phyloP scores from a whole-genome alignment of 53 echinoderm and acorn worm genomes.

The Actinopyga echinites region DNA sequence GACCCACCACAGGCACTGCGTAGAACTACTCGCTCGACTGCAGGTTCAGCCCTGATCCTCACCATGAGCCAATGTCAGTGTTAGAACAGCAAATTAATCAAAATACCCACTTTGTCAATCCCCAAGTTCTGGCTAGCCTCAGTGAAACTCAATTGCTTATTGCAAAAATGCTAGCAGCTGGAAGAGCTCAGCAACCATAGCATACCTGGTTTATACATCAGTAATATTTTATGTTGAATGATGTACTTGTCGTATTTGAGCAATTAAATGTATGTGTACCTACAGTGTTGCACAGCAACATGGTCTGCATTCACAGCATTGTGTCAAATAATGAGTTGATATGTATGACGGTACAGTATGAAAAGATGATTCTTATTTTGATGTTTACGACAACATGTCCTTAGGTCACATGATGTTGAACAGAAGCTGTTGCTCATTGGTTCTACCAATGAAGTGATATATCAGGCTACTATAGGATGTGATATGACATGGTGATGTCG shows the following conservation, averaged over 20 bases:
- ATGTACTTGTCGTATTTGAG: background rate
- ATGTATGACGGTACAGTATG: background rate
- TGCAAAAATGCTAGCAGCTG: conserved; percentile 50
- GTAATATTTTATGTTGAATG: background rate
- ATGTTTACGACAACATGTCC: background rate
- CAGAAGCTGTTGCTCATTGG: background rate
- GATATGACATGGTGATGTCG: background rate
- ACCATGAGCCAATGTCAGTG: conserved; percentile 19
- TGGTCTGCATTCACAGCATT: background rate
- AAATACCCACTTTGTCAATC: no score
- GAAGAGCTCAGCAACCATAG: background rate
- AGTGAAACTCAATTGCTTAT: conserved; percentile 49
- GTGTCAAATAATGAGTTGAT: background rate
- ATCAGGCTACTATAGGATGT: background rate
- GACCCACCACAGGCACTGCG: background rate
- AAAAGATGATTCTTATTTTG: background rate
- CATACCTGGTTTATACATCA: background rate
- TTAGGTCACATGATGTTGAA: background rate
- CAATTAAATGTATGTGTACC: background rate
- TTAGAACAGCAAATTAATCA: conserved; percentile 12
- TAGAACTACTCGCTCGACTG: background rate
- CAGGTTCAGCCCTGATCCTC: conserved; percentile 14
- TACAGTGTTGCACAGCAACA: background rate
- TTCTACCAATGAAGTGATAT: background rate
- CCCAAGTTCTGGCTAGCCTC: conserved; percentile 46